phyloP scores from a whole-genome alignment of 2,888 invertebrate species.

The Tinea trinotella region DNA sequence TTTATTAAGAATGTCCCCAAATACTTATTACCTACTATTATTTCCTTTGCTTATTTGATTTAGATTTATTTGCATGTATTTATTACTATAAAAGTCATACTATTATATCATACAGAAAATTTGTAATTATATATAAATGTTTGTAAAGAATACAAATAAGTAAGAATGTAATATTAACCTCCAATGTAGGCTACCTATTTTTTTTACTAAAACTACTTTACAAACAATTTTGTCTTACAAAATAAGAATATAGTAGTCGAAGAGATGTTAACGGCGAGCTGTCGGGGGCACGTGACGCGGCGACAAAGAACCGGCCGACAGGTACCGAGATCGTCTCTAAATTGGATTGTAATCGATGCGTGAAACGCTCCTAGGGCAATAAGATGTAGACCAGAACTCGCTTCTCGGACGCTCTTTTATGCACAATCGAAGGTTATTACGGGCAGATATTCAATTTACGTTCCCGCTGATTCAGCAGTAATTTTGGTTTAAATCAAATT shows the following conservation, averaged over 20 bases:
- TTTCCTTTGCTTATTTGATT: too few relatives aligned
- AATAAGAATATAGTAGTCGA: constrained; percentile 14
- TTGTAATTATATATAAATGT: not conserved
- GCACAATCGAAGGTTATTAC: constrained; percentile 59
- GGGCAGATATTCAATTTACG: constrained; percentile 57
- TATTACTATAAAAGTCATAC: too few relatives aligned
- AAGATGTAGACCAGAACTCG: constrained; percentile 46
- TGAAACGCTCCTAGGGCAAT: constrained; percentile 51
- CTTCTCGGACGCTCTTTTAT: constrained; percentile 41
- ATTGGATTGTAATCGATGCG: constrained; percentile 67
- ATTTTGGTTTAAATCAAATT: constrained; percentile 24
- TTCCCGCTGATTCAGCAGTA: constrained; percentile 51
- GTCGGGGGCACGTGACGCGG: constrained; percentile 48
- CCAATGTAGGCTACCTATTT: constrained; percentile 1
- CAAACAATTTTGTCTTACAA: constrained; percentile 15
- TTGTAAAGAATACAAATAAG: not conserved
- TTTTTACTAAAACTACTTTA: constrained; percentile 15
- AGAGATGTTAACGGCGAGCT: constrained; percentile 28
- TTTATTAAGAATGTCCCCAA: too few relatives aligned
- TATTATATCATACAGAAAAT: too few relatives aligned
- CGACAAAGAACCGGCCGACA: constrained; percentile 60
- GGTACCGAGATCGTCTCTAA: constrained; percentile 53
- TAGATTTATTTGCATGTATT: too few relatives aligned
- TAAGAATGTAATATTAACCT: not conserved
- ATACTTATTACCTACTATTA: too few relatives aligned